Evolutionary conservation across 2,888 invertebrate genomes (phyloP).

Genomic region (Oasisia sp.): DNA sequence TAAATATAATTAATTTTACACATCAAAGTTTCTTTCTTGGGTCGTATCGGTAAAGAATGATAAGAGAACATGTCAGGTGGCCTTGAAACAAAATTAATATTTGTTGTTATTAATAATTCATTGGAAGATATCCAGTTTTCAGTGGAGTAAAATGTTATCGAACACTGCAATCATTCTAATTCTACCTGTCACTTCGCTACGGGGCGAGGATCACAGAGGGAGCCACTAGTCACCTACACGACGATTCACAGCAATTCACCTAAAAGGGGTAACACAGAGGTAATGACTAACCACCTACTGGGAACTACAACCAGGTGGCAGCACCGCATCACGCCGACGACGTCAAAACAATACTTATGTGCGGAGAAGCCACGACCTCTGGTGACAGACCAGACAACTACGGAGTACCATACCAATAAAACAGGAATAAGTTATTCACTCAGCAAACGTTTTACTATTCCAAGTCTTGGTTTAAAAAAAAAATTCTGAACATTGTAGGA

Average conservation of each 20-base stretch:
- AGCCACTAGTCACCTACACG: slow-evolving; percentile 6
- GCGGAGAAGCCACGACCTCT: background rate
- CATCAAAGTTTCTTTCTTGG: background rate
- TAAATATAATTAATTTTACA: background rate
- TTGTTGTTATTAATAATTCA: background rate
- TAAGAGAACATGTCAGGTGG: background rate
- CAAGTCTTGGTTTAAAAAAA: background rate
- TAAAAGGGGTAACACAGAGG: background rate
- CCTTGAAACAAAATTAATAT: background rate
- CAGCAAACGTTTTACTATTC: background rate
- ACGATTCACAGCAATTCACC: background rate
- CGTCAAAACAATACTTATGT: background rate
- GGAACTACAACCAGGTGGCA: background rate
- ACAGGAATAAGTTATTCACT: too few relatives aligned
- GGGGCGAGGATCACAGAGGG: background rate
- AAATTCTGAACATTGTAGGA: background rate
- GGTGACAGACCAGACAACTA: background rate
- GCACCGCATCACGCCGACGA: background rate
- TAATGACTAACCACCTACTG: background rate
- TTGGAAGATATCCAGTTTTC: background rate
- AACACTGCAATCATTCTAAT: background rate
- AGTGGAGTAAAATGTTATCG: background rate
- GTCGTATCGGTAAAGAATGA: background rate
- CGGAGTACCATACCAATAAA: background rate
- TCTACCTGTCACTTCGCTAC: background rate